Evolutionary conservation across 1,140 invertebrate species (phyloP).

Genomic region (Microvelia longipes): DNA sequence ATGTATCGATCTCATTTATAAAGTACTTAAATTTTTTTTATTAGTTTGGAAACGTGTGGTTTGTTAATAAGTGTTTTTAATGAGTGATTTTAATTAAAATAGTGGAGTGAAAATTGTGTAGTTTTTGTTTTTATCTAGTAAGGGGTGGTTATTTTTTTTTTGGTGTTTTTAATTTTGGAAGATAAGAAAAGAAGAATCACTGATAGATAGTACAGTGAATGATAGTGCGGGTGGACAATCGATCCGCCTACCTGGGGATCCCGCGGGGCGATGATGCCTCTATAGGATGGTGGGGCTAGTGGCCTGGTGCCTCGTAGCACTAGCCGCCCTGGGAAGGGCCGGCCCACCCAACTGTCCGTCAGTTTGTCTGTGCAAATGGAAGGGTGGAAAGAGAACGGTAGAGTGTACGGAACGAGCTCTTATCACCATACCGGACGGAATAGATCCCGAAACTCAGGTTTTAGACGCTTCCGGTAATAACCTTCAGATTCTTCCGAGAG

Average conservation of each 20-base stretch:
- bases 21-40: too few relatives aligned
- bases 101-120: too few relatives aligned
- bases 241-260: not conserved
- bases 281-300: slow-evolving; percentile 10
- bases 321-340: slow-evolving; percentile 13
- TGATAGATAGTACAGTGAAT: not conserved
- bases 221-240: not conserved
- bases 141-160: too few relatives aligned
- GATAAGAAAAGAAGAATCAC: too few relatives aligned
- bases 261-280: slow-evolving; percentile 7
- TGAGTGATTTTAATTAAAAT: too few relatives aligned
- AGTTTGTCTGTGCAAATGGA: slow-evolving; percentile 80
- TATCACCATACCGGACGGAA: slow-evolving; percentile 61
- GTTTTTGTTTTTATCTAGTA: too few relatives aligned
- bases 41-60: too few relatives aligned
- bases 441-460: slow-evolving; percentile 76
- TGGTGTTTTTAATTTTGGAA: too few relatives aligned
- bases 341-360: slow-evolving; percentile 43
- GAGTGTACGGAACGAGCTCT: slow-evolving; percentile 68
- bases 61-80: too few relatives aligned
- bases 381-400: slow-evolving; percentile 76
- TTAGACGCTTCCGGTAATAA: slow-evolving; percentile 75
- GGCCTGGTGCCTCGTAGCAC: slow-evolving; percentile 9
- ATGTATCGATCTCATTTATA: too few relatives aligned
- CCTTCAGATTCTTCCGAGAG: slow-evolving; percentile 58